These are phyloP conservation scores for Eilema caniola DNA, from an alignment of 2,888 invertebrate genomes.

Conservation along the genomic window DNA sequence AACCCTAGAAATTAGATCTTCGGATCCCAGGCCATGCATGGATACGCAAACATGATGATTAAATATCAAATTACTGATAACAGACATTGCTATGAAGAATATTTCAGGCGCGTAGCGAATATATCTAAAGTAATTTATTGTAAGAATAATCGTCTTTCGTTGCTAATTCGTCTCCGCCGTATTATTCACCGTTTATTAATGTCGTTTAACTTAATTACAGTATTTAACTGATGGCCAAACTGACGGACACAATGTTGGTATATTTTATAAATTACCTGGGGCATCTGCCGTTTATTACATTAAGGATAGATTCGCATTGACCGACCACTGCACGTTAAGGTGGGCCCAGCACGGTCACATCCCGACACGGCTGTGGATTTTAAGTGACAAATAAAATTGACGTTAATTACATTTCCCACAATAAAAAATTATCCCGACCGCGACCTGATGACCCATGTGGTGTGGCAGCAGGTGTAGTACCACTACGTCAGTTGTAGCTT, in stretches of 20 bases:
- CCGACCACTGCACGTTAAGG: background rate
- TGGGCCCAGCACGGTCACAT: background rate
- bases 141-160: conserved; percentile 3
- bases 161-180: conserved; percentile 1
- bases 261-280: conserved; percentile 17
- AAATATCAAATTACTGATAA: background rate
- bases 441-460: background rate
- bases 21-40: background rate
- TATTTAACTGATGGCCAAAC: conserved; percentile 3
- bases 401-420: background rate
- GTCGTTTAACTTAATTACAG: conserved; percentile 7
- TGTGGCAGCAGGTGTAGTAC: background rate
- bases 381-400: background rate
- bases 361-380: background rate
- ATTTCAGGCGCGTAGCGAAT: background rate
- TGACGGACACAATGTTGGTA: conserved; percentile 13
- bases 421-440: background rate
- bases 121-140: background rate
- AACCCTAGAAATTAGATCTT: background rate
- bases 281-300: conserved; percentile 13
- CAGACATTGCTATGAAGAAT: background rate
- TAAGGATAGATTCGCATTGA: background rate
- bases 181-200: conserved; percentile 8
- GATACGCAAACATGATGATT: too few species aligned
- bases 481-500: too few species aligned